Evolutionary conservation across 1,140 invertebrate genomes (phyloP), one percentile per base, ranked within the genome.

Genomic region (Diorhabda carinulata): DNA sequence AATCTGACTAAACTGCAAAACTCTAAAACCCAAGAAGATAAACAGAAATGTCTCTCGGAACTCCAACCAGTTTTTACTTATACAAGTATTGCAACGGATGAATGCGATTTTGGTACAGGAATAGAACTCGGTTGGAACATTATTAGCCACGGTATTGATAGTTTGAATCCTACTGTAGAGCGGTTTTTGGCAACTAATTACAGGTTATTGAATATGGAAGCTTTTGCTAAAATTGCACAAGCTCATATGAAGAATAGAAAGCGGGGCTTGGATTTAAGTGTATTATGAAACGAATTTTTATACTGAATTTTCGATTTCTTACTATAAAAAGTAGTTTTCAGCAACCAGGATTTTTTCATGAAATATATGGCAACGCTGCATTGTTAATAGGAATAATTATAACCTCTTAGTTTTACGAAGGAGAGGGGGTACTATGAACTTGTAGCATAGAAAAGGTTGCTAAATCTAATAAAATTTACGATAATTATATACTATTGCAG

Each of bases 41-140:
- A 87, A 75, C 84, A 83, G 69, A 84, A 76, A 73, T 81, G 84
- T 70, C 83, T 88, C 70, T 87, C 84, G 67, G 84, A 89, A 5
- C 78, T 97, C 3, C 90, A 95, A 73, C 89, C 91, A 73, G 81
- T 95, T 5, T 86, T 95, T 43, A 93, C 90, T 52, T 88, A 87
- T 74, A 89, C 93, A 5, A 93, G 89, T 77, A 96, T 96, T 81
- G 94, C 95, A 2, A 90, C 92, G 70, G 96, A 98, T 80, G 96
- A 98, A 81, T 95, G 92, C 80, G 96, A 98, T 81, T 97, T 96
- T 84, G 96, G 95, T 1, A 95, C 92, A 62, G 91, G 93, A 4
- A 78, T 98, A 2, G 95, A 98, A 82, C 82, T 96, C 43, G 95
- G 93, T 0, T 87, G 95, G 47, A 89, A 95, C 82, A 79, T 97